phyloP scores from a whole-genome alignment of 2,888 invertebrate genomes.

The Marasmarcha lunaedactyla region DNA sequence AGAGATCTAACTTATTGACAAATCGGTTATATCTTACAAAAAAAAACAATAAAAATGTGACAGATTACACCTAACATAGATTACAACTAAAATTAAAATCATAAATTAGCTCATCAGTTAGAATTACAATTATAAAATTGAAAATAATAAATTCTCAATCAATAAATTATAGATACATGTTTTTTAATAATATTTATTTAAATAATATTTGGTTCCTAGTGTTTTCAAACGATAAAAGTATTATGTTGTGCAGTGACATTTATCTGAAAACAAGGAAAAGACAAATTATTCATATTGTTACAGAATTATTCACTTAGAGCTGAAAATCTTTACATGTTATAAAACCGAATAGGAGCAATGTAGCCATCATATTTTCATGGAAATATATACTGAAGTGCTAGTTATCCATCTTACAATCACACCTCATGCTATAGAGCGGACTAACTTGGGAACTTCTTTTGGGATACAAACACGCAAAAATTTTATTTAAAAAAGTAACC shows the following conservation, averaged over 20 bases:
- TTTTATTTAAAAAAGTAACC: too few species aligned
- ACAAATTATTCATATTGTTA: conserved; percentile 28
- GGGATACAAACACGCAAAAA: too few species aligned
- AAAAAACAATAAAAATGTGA: conserved; percentile 18
- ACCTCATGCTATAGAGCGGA: too few species aligned
- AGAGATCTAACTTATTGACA: conserved; percentile 18
- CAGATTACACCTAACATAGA: conserved; percentile 27
- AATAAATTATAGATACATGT: conserved; percentile 49
- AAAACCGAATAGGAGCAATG: too few species aligned
- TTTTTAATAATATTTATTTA: conserved; percentile 26
- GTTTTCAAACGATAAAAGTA: conserved; percentile 8
- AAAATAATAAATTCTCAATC: conserved; percentile 40
- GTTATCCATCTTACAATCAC: too few species aligned
- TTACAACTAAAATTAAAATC: conserved; percentile 24
- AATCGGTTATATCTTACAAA: background rate
- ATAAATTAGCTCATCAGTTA: conserved; percentile 41
- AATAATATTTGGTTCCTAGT: conserved; percentile 57
- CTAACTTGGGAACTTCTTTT: too few species aligned
- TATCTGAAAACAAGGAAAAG: conserved; percentile 25
- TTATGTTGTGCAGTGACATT: conserved; percentile 18
- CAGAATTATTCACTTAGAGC: too few species aligned
- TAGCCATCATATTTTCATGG: too few species aligned
- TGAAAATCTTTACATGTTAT: too few species aligned
- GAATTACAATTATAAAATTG: conserved; percentile 27
- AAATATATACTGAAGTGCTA: too few species aligned